Conservation (phyloP, 2,113 vertebrate genomes). For the Arizona elegans region DNA sequence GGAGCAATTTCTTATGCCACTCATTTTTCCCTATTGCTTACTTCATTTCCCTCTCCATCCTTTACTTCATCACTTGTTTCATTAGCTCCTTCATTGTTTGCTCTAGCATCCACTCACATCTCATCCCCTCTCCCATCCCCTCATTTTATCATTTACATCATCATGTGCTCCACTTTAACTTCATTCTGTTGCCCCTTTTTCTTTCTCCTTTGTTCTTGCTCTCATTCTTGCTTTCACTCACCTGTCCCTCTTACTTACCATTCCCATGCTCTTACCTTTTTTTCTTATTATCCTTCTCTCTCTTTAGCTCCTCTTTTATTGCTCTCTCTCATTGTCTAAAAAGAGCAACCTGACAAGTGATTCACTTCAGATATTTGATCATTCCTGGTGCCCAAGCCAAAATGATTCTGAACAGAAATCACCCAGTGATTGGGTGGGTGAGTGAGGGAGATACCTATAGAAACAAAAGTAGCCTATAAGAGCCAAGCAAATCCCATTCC, state of each 20-base stretch:
- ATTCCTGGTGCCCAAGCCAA: not conserved
- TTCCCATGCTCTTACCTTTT: too few relatives aligned
- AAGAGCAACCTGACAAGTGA: not conserved
- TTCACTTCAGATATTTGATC: not conserved
- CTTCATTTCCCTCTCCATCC: not conserved
- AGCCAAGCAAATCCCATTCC: not conserved
- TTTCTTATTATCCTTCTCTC: not conserved
- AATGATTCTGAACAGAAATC: not conserved
- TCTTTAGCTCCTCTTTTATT: not conserved
- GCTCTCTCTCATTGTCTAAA: not conserved
- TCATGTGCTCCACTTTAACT: not conserved
- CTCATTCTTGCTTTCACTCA: too few relatives aligned
- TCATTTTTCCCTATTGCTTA: not conserved
- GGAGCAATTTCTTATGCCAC: not conserved
- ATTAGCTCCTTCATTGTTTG: not conserved
- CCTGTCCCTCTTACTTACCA: not conserved
- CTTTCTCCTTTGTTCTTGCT: too few relatives aligned
- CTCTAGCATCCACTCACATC: not conserved
- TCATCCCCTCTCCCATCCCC: not conserved
- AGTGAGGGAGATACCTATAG: not conserved
- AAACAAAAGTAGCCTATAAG: not conserved
- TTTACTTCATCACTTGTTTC: not conserved
- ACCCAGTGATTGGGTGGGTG: not conserved
- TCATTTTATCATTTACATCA: not conserved
- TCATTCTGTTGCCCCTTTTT: not conserved